Percentiles rank a stretch among this genome's conserved stretches.
Evolutionary conservation across 2,797 vertebrate genomes (phyloP).

Genomic region (Bufotes viridis): DNA sequence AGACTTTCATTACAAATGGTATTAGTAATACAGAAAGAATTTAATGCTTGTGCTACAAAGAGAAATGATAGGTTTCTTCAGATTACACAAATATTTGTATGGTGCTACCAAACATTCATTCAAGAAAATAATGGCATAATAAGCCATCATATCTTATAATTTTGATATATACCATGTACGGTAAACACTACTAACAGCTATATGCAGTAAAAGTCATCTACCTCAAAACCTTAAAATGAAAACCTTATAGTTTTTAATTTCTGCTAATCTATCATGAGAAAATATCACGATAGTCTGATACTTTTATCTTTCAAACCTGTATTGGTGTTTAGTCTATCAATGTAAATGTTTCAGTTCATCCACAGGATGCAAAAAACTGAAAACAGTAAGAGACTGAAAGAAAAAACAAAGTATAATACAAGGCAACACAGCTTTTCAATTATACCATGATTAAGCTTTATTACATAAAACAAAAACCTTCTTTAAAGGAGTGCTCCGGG

Average conservation of each 20-base stretch:
- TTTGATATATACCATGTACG: background rate
- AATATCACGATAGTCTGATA: background rate
- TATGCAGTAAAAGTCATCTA: background rate
- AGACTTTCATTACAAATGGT: slow-evolving; percentile 10
- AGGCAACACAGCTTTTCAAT: background rate
- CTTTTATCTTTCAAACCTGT: background rate
- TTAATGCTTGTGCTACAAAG: background rate
- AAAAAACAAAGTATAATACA: background rate
- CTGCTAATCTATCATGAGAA: background rate
- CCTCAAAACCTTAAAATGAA: background rate
- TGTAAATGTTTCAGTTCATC: background rate
- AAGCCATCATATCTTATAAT: background rate
- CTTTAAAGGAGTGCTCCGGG: background rate
- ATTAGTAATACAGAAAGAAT: background rate
- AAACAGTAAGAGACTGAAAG: background rate
- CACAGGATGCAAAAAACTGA: background rate
- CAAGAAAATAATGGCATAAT: background rate
- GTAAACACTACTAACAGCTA: background rate
- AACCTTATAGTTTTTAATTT: background rate
- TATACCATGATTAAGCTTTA: background rate
- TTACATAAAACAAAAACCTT: background rate
- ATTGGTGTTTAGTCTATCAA: background rate
- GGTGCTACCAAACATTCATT: background rate
- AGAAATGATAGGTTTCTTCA: background rate
- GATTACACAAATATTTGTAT: background rate